A percentile compares a stretch with the other conserved stretches of the same genome.
Evolutionary conservation across 2,797 vertebrate species (phyloP).

Genomic region (Iguana delicatissima): DNA sequence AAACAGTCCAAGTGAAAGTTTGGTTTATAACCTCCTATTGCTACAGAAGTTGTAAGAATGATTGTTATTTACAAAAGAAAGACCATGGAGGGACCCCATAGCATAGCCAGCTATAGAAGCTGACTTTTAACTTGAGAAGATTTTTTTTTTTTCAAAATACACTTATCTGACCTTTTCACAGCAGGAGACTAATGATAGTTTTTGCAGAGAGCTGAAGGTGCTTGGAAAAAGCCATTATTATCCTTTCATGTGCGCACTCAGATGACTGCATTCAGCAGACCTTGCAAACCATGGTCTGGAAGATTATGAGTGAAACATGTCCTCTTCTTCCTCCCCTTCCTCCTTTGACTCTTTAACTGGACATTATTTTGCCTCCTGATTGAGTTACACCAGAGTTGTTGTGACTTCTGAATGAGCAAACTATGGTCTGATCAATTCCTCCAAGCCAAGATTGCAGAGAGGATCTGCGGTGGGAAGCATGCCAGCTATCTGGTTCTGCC

Average conservation of each 20-base stretch:
- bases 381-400: not conserved
- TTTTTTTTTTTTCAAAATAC: slow-evolving; percentile 58
- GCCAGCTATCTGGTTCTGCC: no score
- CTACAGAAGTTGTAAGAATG: slow-evolving; percentile 79
- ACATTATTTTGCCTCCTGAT: not conserved
- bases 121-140: slow-evolving; percentile 52
- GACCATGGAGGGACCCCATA: slow-evolving; percentile 67
- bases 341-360: not conserved
- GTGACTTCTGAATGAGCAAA: not conserved
- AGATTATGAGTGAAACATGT: no score
- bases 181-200: slow-evolving; percentile 13
- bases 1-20: slow-evolving; percentile 79
- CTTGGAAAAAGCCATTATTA: not conserved
- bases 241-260: not conserved
- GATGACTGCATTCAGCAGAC: not conserved
- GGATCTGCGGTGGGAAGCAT: no score
- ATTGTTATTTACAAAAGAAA: slow-evolving; percentile 76
- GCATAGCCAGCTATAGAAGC: slow-evolving; percentile 67
- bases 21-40: slow-evolving; percentile 79
- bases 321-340: not conserved
- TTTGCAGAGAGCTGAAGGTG: slow-evolving; percentile 28
- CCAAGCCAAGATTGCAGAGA: not conserved
- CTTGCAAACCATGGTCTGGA: not conserved
- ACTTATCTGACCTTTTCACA: slow-evolving; percentile 1
- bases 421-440: not conserved